phyloP scores from a whole-genome alignment of 2,113 vertebrate genomes.

The Ciconia stormi region DNA sequence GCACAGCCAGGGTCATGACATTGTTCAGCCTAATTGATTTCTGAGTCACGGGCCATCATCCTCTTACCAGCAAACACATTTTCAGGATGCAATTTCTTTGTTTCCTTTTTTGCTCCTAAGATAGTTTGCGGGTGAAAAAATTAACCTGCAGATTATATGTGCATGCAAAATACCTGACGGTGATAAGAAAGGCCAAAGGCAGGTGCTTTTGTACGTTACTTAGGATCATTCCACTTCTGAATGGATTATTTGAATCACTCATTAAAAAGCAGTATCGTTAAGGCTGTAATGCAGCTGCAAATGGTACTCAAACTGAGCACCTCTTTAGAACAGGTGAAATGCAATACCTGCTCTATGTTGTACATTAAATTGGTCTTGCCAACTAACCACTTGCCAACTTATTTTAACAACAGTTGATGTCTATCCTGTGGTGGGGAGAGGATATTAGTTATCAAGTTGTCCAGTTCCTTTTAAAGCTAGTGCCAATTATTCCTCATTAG shows the following conservation, averaged over 20 bases:
- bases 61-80: not conserved
- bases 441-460: not conserved
- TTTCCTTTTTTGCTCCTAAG: not conserved
- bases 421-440: not conserved
- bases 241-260: not conserved
- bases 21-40: not conserved
- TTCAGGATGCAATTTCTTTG: not conserved
- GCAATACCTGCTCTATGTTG: not conserved
- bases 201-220: not conserved
- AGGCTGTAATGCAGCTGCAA: not conserved
- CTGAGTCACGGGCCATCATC: not conserved
- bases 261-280: not conserved
- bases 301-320: not conserved
- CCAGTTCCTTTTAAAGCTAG: not conserved
- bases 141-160: not conserved
- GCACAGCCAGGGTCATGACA: not conserved
- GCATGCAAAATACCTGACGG: not conserved
- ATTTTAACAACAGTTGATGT: not conserved
- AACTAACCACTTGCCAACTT: not conserved
- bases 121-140: not conserved
- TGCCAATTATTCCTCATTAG: slow-evolving; percentile 18
- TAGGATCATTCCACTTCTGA: not conserved
- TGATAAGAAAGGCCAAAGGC: not conserved
- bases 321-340: not conserved
- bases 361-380: not conserved